These are phyloP conservation scores for Marmota monax DNA, from an alignment of 2,113 vertebrate genomes.

Conservation along the genomic window DNA sequence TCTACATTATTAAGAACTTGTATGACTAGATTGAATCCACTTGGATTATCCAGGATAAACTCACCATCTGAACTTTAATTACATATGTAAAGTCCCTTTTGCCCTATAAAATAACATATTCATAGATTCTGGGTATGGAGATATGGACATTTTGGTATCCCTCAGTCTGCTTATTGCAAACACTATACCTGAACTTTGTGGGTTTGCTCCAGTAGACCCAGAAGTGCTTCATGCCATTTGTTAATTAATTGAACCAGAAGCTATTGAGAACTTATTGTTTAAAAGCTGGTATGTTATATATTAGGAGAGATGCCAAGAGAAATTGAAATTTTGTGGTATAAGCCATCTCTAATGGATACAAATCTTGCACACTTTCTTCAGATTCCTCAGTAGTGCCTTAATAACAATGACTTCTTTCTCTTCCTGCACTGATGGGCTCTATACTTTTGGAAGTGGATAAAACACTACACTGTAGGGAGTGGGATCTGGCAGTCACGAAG, in stretches of 20 bases:
- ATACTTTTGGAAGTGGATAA: not conserved
- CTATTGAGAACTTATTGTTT: not conserved
- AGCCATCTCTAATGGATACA: not conserved
- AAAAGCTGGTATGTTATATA: constrained; percentile 13
- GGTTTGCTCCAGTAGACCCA: not conserved
- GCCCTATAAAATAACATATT: not conserved
- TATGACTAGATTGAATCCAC: not conserved
- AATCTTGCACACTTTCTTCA: not conserved
- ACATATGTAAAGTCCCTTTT: not conserved
- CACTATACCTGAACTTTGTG: not conserved
- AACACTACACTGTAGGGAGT: not conserved
- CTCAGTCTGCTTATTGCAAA: not conserved
- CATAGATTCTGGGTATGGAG: not conserved
- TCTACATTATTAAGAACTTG: not conserved
- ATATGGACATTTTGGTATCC: not conserved
- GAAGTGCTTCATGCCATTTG: not conserved
- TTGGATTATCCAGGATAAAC: not conserved
- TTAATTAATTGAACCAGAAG: not conserved
- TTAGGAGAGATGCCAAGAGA: not conserved
- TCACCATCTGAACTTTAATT: not conserved
- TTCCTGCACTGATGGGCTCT: not conserved
- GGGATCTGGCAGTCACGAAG: not conserved
- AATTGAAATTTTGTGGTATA: not conserved
- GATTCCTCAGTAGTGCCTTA: not conserved
- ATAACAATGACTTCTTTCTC: not conserved